Evolutionary conservation across 2,113 vertebrate genomes (phyloP).

Genomic region (Sinocyclocheilus maitianheensis): DNA sequence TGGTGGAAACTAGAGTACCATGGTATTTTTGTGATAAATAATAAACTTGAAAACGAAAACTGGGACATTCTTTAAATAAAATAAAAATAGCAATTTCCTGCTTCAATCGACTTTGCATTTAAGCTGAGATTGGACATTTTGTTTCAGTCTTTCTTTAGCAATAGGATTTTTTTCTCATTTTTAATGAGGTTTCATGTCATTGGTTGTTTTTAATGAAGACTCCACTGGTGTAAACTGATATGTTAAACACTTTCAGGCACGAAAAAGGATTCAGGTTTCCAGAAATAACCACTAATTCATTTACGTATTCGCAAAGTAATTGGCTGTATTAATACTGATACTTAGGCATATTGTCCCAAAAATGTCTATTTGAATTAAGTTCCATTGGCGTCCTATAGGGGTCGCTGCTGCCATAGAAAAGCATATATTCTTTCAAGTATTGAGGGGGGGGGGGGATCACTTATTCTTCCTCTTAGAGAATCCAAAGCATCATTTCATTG

Average conservation of each 20-base stretch:
- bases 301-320: conserved; percentile 6
- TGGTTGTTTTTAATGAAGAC: not conserved
- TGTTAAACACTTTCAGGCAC: conserved; percentile 2
- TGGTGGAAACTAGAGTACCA: not conserved
- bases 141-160: not conserved
- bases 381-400: not conserved
- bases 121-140: not conserved
- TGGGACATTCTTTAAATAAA: not conserved
- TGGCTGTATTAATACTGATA: not conserved
- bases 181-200: not conserved
- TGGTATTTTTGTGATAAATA: not conserved
- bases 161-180: not conserved
- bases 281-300: not conserved
- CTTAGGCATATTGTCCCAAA: not conserved
- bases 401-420: not conserved
- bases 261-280: conserved; percentile 15
- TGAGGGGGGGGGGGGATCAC: no score
- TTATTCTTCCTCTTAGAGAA: not conserved
- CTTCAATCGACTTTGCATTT: not conserved
- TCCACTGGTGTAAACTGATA: conserved; percentile 8
- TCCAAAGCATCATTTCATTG: not conserved
- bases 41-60: not conserved
- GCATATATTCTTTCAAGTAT: not conserved
- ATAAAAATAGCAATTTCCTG: not conserved
- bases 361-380: not conserved